A percentile compares a stretch with the other conserved stretches of the same genome.
Evolutionary conservation across 2,888 invertebrate genomes (phyloP).

Genomic region (Herminia tarsipennalis): DNA sequence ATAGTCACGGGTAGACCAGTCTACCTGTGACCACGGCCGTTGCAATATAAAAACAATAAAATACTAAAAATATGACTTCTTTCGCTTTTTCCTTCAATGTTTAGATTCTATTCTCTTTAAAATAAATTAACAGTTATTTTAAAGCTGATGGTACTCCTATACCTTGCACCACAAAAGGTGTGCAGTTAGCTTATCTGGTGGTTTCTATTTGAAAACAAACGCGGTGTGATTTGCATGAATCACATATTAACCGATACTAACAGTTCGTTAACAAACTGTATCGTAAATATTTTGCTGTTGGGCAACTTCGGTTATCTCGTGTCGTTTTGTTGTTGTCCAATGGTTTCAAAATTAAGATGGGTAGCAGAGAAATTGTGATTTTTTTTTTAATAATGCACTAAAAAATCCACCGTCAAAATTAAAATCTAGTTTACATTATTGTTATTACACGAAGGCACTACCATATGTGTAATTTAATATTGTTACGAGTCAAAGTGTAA

Average conservation of each 20-base stretch:
- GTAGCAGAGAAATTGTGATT: background rate
- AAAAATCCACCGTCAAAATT: background rate
- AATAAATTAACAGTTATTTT: no score
- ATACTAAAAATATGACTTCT: no score
- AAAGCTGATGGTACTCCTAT: no score
- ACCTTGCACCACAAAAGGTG: background rate
- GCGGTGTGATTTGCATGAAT: conserved; percentile 73
- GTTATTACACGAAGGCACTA: background rate
- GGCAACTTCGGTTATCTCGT: conserved; percentile 44
- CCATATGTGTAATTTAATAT: no score
- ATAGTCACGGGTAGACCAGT: no score
- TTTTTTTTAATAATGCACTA: no score
- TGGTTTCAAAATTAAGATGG: background rate
- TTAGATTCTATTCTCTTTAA: no score
- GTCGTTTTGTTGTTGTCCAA: conserved; percentile 28
- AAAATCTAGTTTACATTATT: background rate
- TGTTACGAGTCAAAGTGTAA: background rate
- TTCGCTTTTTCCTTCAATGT: no score
- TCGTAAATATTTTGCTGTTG: conserved; percentile 76
- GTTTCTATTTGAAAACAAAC: conserved; percentile 70
- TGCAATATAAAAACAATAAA: no score
- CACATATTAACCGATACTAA: conserved; percentile 72
- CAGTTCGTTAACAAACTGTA: conserved; percentile 73
- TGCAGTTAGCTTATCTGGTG: conserved; percentile 44
- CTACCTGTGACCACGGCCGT: no score